phyloP scores from a whole-genome alignment of 2,113 vertebrate species.

The Oophaga pumilio region DNA sequence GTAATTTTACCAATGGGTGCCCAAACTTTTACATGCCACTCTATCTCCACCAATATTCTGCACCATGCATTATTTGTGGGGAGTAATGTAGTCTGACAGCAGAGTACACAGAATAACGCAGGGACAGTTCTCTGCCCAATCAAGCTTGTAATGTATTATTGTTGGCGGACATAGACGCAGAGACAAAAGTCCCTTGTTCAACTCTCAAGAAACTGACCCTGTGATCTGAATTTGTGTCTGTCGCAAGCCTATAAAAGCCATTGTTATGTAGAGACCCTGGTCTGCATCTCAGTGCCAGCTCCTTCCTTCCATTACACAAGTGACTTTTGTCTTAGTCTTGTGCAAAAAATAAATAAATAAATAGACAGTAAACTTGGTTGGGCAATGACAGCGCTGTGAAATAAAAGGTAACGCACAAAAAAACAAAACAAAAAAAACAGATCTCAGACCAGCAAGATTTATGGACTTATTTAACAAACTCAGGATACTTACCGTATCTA shows the following conservation, averaged over 20 bases:
- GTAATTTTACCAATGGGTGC: too few relatives aligned
- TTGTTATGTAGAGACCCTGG: background rate
- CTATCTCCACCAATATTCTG: background rate
- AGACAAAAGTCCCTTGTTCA: constrained; percentile 11
- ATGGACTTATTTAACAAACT: background rate
- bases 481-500: background rate
- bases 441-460: background rate
- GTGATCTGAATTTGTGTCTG: background rate
- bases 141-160: background rate
- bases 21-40: background rate
- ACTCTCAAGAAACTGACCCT: background rate
- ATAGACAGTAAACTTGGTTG: background rate
- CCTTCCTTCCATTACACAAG: background rate
- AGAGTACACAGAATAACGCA: background rate
- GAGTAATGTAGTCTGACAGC: background rate
- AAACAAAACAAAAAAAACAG: background rate
- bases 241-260: background rate
- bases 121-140: background rate
- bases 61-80: background rate
- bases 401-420: background rate
- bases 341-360: background rate
- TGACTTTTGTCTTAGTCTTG: background rate
- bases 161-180: background rate
- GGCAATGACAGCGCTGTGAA: background rate
- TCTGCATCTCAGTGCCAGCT: constrained; percentile 2